Base-by-base conservation (phyloP, 1,140 invertebrate genomes). In the Lamellibrachia luymesi region DNA sequence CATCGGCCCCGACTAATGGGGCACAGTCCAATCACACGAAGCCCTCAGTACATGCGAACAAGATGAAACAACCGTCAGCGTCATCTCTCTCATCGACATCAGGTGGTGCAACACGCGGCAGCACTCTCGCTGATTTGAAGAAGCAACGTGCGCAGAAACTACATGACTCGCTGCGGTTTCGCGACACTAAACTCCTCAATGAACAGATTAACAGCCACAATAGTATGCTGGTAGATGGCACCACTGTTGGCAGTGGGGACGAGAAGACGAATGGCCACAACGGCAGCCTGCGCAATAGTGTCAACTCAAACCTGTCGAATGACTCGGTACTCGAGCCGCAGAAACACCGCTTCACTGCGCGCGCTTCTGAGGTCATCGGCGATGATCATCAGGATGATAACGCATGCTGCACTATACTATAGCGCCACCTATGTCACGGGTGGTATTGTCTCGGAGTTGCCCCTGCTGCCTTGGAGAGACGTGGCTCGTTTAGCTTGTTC, bases 41-140 rank as follows among this genome's bases (percentile, higher is more conserved):
- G 1, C 64, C 64, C 5, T 10, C 13, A 17, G 64, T 80, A 80
- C 64, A 80, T 17, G 13, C 64, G 25, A 80, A 80, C 64, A 80
- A 80, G 64, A 80, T 80, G 64, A 80, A 80, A 80, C 64, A 56
- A 56, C 52, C 52, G 52, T 56, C 64, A 22, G 64, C 64, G 4
- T 80, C 64, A 22, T 80, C 64, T 80, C 64, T 22, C 64, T 80
- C 64, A 17, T 80, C 64, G 64, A 10, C 64, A 80, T 10, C 64
- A 80, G 64, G 64, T 6, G 13, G 64, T n/a, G 49, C 91, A 4
- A 13, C 91, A 91, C 49, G 49, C 22, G 51, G 51, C 91, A 91
- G 97, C 93, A 98, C 98, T 50, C 97, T 99, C 94, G 98, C 98
- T 56, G 98, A 99, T 96, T 96, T 99, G 95, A 99, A 99, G 96